Evolutionary conservation across 2,888 invertebrate genomes (phyloP), one percentile per base, ranked within the genome.

Genomic region (Epistrophe eligans): DNA sequence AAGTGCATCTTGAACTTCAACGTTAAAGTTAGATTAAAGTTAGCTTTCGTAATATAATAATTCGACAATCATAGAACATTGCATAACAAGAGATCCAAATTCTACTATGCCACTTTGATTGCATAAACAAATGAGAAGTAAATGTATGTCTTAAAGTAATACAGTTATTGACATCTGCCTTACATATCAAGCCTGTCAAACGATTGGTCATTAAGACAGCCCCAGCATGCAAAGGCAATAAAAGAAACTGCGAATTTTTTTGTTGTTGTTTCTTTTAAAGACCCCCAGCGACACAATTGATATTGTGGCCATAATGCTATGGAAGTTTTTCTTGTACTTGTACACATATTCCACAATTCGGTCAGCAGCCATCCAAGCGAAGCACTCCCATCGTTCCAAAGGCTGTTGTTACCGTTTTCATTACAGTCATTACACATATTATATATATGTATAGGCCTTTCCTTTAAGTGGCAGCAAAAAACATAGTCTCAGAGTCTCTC

Each of bases 401-500:
- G 32, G 66, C 57, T 77, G 81, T 74, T 81, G 84, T 85, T 74
- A 79, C 73, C 70, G 71, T 85, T 82, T 85, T 82, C 82, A 85
- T 85, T 85, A 77, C 62, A 85, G 85, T 82, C 85, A 85, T 85
- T 82, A 85, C 77, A 82, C 73, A 70, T 57, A 82, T 77, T 77
- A 82, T 24, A 24, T 24, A 24, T 77, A 82, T 24, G 3, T 24
- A 24, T 82, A 77, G 77, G 82, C 82, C 64, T 85, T 85, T 74
- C 73, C 85, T 77, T 73, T 52, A 71, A 62, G 57, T 72, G 67
- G n/a, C 74, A 50, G 13, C 35, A 52, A 38, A 62, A 62, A 24
- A 62, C 52, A 52, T 15, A 40, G 52, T 40, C 70, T 40, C 57
- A 64, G 50, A 45, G 28, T 67, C 24, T 67, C 17, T 60, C 66